Conservation (phyloP, 1,140 invertebrate genomes). For the Lysiphlebus fabarum region DNA sequence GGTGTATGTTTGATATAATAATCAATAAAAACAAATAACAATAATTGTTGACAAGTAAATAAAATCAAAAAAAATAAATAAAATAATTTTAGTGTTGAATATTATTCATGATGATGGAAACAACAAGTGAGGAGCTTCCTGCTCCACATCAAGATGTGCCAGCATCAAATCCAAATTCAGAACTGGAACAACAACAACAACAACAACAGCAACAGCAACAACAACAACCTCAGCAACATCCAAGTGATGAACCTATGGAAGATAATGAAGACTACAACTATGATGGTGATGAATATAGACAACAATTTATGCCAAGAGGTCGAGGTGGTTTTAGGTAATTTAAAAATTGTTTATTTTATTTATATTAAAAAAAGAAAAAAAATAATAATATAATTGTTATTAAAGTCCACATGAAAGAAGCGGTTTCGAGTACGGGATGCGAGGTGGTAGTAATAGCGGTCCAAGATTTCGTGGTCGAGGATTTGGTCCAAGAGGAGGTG, state of each 20-base stretch:
- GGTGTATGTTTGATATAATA: too few relatives aligned
- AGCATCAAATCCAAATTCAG: slow-evolving; percentile 2
- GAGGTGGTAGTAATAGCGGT: slow-evolving; percentile 49
- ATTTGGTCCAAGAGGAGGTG: slow-evolving; percentile 60
- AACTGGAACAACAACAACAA: slow-evolving; percentile 9
- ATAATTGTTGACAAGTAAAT: too few relatives aligned
- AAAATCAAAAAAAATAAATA: too few relatives aligned
- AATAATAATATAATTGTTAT: slow-evolving; percentile 10
- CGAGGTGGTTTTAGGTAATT: slow-evolving; percentile 50
- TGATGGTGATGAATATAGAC: slow-evolving; percentile 51
- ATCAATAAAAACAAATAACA: too few relatives aligned
- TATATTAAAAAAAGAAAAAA: not conserved
- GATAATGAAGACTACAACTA: slow-evolving; percentile 44
- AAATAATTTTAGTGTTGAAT: not conserved
- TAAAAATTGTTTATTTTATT: slow-evolving; percentile 5
- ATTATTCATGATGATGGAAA: slow-evolving; percentile 14
- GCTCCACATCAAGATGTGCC: slow-evolving; percentile 15
- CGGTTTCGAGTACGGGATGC: slow-evolving; percentile 59
- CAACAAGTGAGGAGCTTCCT: slow-evolving; percentile 16
- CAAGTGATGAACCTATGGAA: slow-evolving; percentile 46
- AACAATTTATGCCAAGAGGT: slow-evolving; percentile 49
- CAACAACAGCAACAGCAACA: slow-evolving; percentile 18
- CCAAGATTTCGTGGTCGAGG: slow-evolving; percentile 65
- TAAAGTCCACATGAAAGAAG: slow-evolving; percentile 45
- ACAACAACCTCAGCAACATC: slow-evolving; percentile 39